Conservation (phyloP, 2,888 invertebrate genomes). For the Adelphocoris suturalis region DNA sequence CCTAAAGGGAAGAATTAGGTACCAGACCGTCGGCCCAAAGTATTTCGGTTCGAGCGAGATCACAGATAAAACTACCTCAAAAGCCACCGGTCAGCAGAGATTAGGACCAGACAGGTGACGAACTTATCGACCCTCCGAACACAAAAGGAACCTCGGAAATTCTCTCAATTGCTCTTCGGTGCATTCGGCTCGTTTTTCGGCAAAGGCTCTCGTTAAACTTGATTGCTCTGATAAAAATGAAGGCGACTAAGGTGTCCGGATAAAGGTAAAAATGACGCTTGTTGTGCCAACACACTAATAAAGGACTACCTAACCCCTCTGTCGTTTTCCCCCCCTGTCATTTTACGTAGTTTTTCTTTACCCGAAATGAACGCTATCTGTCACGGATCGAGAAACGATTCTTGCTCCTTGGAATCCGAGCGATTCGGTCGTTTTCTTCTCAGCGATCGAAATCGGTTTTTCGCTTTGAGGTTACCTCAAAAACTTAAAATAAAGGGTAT, state of each 20-base stretch:
- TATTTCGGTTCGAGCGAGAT: not conserved
- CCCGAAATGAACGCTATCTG: not conserved
- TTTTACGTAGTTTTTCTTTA: not conserved
- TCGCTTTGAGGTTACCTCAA: no score
- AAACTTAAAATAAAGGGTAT: no score
- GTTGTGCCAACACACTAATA: constrained; percentile 21
- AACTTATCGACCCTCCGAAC: not conserved
- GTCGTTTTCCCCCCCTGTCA: not conserved
- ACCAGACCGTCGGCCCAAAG: not conserved
- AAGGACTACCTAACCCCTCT: not conserved
- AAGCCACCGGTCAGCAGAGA: constrained; percentile 25
- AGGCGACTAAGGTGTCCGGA: not conserved
- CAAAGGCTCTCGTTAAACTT: not conserved
- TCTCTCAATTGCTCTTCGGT: not conserved
- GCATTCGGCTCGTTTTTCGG: not conserved
- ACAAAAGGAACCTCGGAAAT: not conserved
- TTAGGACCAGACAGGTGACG: constrained; percentile 16
- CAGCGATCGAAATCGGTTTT: not conserved
- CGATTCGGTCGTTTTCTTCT: not conserved
- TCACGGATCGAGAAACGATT: not conserved
- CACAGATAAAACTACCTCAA: not conserved
- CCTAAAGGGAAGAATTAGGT: no score
- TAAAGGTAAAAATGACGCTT: constrained; percentile 22
- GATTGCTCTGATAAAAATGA: constrained; percentile 1
- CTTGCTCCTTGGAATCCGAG: not conserved